Base-by-base conservation (phyloP, 2,888 invertebrate species). In the Galeopsomyia nigrocyanea region DNA sequence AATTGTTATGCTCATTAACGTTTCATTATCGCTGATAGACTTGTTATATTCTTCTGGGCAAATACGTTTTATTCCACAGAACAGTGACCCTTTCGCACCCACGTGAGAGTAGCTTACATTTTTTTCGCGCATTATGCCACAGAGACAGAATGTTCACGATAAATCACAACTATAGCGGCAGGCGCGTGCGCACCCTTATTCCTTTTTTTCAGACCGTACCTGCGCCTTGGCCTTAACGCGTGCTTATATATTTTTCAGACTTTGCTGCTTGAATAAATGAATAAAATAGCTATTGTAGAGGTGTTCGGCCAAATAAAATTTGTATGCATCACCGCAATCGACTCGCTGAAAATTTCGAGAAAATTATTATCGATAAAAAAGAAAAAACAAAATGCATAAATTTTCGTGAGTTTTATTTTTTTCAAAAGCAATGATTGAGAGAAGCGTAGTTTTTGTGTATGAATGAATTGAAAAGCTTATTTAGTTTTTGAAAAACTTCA, bases 51-150 rank as follows among this genome's bases (percentile, higher is more conserved):
- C 39, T 39, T 10, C 13, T 39, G 10, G 13, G 39, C 13, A 39
- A 39, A 13, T 39, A 13, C 39, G 7, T 39, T 39, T 39, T 39
- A 5, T 39, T 31, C 31, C n/a, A 39, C 7, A 39, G 39, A 9
- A 10, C 2, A 39, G 10, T 39, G 7, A 39, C 10, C 10, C 39
- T 7, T 39, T 3, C 7, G 13, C 13, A 39, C 1, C 13, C 10
- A 39, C 77, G 77, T 78, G 73, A 76, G 77, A 75, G 77, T 77
- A 78, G 76, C 69, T 77, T 73, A 64, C 64, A 70, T 73, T 70
- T 70, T 75, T 68, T n/a, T n/a, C n/a, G n/a, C 70, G 64, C 67
- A 64, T 75, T 73, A 70, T 60, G 39, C 13, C 2, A 19, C 31
- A 53, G 31, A 64, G 67, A 63, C 58, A 69, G 58, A 72, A 67